These are phyloP conservation scores for Bryconaethiops microstoma DNA, from an alignment of 2,797 vertebrate species.

Conservation along the genomic window DNA sequence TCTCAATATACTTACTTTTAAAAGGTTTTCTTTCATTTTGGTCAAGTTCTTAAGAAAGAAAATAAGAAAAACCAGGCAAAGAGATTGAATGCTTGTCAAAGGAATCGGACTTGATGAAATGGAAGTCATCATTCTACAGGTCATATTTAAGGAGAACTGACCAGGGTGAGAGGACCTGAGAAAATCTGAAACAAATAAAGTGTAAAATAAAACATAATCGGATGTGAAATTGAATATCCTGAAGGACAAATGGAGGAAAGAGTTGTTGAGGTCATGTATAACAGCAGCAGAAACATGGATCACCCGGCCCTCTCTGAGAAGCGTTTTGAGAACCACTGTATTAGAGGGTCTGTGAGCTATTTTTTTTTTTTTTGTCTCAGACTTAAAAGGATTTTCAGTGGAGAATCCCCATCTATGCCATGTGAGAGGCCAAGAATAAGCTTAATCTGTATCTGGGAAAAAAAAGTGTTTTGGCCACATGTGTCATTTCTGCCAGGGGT, in stretches of 20 bases:
- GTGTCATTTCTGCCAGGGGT: not conserved
- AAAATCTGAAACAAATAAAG: not conserved
- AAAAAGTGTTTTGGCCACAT: not conserved
- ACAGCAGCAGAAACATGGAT: too few species aligned
- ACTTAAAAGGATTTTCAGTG: not conserved
- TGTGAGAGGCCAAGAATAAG: not conserved
- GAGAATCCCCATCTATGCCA: constrained; percentile 1
- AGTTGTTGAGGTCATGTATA: not conserved
- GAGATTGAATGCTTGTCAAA: too few species aligned
- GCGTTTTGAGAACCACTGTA: too few species aligned
- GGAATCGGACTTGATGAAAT: too few species aligned
- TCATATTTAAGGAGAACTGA: not conserved
- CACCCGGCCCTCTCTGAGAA: too few species aligned
- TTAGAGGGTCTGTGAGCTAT: too few species aligned
- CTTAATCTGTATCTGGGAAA: not conserved
- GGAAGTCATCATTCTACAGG: too few species aligned
- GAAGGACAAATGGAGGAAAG: not conserved
- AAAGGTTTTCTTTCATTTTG: too few species aligned
- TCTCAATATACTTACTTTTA: too few species aligned
- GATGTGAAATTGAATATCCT: not conserved
- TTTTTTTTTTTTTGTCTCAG: not conserved
- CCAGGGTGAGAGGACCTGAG: not conserved
- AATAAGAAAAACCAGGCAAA: too few species aligned
- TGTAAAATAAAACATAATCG: not conserved
- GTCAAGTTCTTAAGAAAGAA: too few species aligned